Conservation (phyloP, 1,140 invertebrate genomes). For the Drosophila murphyi region DNA sequence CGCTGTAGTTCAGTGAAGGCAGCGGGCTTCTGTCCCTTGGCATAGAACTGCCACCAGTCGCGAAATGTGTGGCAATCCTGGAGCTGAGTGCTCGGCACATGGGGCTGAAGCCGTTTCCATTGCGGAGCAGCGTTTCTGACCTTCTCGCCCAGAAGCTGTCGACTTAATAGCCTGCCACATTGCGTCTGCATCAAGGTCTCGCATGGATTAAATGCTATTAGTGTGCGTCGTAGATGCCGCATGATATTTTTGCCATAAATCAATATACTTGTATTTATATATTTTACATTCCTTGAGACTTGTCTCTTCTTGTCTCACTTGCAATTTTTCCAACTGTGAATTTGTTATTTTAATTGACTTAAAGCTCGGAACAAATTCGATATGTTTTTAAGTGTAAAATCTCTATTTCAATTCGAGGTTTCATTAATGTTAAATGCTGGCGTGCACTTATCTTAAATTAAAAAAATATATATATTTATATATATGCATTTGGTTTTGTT, state of each 20-base stretch:
- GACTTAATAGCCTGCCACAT: slow-evolving; percentile 1
- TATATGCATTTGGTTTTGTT: not conserved
- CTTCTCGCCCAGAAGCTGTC: slow-evolving; percentile 3
- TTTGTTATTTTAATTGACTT: slow-evolving; percentile 26
- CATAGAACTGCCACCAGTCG: slow-evolving; percentile 34
- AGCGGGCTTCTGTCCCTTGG: slow-evolving; percentile 22
- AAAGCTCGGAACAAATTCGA: slow-evolving; percentile 6
- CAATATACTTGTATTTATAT: not conserved
- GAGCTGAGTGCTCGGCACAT: not conserved
- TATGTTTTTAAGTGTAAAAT: not conserved
- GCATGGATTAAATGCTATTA: slow-evolving; percentile 17
- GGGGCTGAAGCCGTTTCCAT: slow-evolving; percentile 11
- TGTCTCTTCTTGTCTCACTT: slow-evolving; percentile 1
- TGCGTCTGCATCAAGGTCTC: not conserved
- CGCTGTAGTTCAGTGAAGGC: slow-evolving; percentile 3
- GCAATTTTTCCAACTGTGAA: slow-evolving; percentile 36
- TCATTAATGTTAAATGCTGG: not conserved
- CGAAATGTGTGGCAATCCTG: slow-evolving; percentile 16
- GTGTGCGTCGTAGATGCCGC: slow-evolving; percentile 6
- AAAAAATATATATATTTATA: not conserved
- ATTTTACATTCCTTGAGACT: not conserved
- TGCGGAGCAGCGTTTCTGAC: not conserved
- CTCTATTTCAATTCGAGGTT: not conserved
- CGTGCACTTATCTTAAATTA: slow-evolving; percentile 14
- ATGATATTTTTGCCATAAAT: slow-evolving; percentile 13